Base-by-base conservation (phyloP, 2,888 invertebrate genomes). In the Caenorhabditis wallacei region DNA sequence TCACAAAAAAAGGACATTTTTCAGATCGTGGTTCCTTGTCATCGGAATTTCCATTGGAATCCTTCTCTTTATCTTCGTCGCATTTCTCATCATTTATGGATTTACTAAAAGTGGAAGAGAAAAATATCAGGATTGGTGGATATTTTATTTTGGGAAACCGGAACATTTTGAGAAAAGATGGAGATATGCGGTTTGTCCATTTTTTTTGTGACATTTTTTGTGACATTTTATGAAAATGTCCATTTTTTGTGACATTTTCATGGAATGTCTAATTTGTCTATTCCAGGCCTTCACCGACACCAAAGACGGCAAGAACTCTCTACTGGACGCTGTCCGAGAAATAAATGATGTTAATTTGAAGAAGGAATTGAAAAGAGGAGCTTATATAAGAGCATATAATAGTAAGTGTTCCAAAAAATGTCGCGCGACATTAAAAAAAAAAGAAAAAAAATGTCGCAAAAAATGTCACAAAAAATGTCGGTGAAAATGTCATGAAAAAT, bases 311-410 rank as follows among this genome's bases (percentile, higher is more conserved):
- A 46, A 59, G 18, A 59, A 71, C 13, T 7, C 24, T 18, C n/a
- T 71, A 11, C 10, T 59, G 18, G 71, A 71, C 3, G 71, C 71
- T 20, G 20, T 46, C 1, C 11, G 48, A 16, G 71, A 59, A 13
- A 13, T 10, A 3, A 71, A 61, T 24, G 20, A 35, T 20, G 30
- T 26, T 8, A 71, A 51, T 18, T 10, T 51, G 20, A 10, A 30
- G 59, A 61, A 35, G 0, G 35, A 30, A 4, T 13, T 71, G 35
- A 43, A 18, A n/a, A 46, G 10, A 7, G 64, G 64, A 30, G 54
- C 64, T 1, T 64, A 63, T 24, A 24, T 63, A 13, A 64, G 53
- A 22, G 54, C 20, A 5, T 54, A 56, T 59, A 74, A 74, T 26
- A 54, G 74, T 74, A 5, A 54, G 63, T 64, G n/a, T 11, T 13